phyloP scores from a whole-genome alignment of 1,140 invertebrate genomes.

The Asbolus verrucosus region DNA sequence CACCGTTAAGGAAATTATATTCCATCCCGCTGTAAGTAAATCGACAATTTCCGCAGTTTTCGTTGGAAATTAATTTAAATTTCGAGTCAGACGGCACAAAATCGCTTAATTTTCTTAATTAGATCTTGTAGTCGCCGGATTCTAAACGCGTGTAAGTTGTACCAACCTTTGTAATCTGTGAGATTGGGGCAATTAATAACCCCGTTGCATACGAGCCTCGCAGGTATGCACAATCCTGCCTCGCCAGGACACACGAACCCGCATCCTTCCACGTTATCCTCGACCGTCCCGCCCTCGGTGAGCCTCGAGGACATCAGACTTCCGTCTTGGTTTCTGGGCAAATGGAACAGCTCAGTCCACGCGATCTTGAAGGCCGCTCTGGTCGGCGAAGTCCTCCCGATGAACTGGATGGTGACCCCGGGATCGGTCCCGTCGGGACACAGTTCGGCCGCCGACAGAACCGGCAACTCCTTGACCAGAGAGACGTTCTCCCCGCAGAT shows the following conservation, averaged over 20 bases:
- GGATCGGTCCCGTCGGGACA: conserved; percentile 73
- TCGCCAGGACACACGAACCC: conserved; percentile 89
- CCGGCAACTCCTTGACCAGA: conserved; percentile 79
- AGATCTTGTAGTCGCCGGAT: no score
- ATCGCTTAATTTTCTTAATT: no score
- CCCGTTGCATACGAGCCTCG: conserved; percentile 86
- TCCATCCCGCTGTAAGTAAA: no score
- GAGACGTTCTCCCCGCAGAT: conserved; percentile 88
- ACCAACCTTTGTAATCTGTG: conserved; percentile 58
- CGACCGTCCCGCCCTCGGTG: conserved; percentile 70
- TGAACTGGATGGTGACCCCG: conserved; percentile 62
- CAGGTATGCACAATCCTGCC: conserved; percentile 83
- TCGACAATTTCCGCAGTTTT: no score
- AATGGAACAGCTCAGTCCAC: conserved; percentile 90
- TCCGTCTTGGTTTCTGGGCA: conserved; percentile 84
- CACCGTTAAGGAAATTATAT: no score
- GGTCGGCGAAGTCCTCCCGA: conserved; percentile 76
- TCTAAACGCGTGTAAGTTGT: no score
- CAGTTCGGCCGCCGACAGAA: conserved; percentile 80
- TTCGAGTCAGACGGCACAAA: no score
- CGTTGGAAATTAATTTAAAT: no score
- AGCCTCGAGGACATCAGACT: conserved; percentile 79
- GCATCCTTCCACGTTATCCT: conserved; percentile 68
- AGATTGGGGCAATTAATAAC: conserved; percentile 86
- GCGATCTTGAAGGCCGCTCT: conserved; percentile 86